These are phyloP conservation scores for Epinotia demarniana DNA, from an alignment of 2,888 invertebrate species.

Conservation along the genomic window DNA sequence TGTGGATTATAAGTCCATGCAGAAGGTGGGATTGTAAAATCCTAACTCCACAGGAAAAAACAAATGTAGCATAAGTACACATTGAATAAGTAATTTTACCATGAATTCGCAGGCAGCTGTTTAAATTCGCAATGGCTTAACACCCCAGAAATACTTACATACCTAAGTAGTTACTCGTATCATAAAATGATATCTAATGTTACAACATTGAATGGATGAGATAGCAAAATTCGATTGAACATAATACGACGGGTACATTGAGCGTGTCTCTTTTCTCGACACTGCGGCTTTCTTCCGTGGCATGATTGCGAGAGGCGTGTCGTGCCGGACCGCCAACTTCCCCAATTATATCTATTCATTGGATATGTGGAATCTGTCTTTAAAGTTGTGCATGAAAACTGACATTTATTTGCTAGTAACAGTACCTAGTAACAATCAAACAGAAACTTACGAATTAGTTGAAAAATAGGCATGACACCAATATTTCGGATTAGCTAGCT, in stretches of 20 bases:
- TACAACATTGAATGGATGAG: constrained; percentile 6
- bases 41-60: background rate
- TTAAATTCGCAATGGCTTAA: constrained; percentile 4
- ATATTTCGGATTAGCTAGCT: too few relatives aligned
- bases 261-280: background rate
- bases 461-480: too few relatives aligned
- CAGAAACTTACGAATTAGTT: background rate
- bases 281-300: constrained; percentile 35
- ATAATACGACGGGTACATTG: background rate
- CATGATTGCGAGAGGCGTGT: constrained; percentile 23
- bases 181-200: background rate
- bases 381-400: constrained; percentile 1
- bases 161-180: background rate
- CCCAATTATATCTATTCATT: constrained; percentile 18
- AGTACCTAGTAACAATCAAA: background rate
- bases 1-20: too few relatives aligned
- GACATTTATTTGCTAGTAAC: constrained; percentile 1
- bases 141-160: background rate
- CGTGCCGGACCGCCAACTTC: constrained; percentile 34
- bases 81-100: too few relatives aligned
- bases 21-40: too few relatives aligned
- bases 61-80: background rate
- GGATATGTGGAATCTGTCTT: constrained; percentile 22
- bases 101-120: constrained; percentile 1
- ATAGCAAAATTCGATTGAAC: constrained; percentile 7